These are phyloP conservation scores for Epicampocera succincta DNA, from an alignment of 2,888 invertebrate genomes.

Conservation along the genomic window DNA sequence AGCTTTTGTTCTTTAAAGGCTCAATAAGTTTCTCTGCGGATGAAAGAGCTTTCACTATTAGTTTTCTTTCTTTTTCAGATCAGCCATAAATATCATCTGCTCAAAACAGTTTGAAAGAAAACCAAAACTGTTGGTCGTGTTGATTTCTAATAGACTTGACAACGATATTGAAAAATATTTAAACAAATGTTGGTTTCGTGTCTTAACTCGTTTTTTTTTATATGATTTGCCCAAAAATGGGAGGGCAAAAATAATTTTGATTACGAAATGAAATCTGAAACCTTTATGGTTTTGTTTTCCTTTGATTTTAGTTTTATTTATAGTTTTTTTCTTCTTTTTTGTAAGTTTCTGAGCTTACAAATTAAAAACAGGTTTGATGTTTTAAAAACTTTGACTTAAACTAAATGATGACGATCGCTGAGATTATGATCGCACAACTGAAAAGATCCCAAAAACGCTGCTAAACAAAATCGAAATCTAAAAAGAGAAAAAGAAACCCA, in stretches of 20 bases:
- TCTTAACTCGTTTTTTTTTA: constrained; percentile 21
- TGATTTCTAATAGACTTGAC: constrained; percentile 13
- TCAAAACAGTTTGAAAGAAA: not conserved
- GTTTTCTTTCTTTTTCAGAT: not conserved
- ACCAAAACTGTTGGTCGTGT: not conserved
- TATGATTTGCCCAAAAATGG: constrained; percentile 33
- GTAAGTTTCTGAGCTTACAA: constrained; percentile 47
- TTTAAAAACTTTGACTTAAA: constrained; percentile 36
- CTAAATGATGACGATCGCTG: constrained; percentile 39
- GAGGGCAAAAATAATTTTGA: constrained; percentile 52
- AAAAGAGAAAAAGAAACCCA: not conserved
- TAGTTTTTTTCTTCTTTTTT: constrained; percentile 7
- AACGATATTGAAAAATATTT: constrained; percentile 8
- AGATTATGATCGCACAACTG: constrained; percentile 53
- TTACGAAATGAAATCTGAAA: constrained; percentile 66
- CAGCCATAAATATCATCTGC: constrained; percentile 6
- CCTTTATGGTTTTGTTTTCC: constrained; percentile 31
- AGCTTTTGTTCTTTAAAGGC: constrained; percentile 39
- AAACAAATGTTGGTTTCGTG: constrained; percentile 15
- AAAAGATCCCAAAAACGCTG: constrained; percentile 49
- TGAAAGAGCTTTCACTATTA: constrained; percentile 49
- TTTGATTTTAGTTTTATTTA: constrained; percentile 19
- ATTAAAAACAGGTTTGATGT: constrained; percentile 60
- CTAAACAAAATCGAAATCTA: constrained; percentile 51
- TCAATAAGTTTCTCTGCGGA: constrained; percentile 38